Percentiles rank a stretch among this genome's conserved stretches.
These are phyloP conservation scores for Alsophila aescularia DNA, from an alignment of 2,888 invertebrate genomes.

Conservation along the genomic window DNA sequence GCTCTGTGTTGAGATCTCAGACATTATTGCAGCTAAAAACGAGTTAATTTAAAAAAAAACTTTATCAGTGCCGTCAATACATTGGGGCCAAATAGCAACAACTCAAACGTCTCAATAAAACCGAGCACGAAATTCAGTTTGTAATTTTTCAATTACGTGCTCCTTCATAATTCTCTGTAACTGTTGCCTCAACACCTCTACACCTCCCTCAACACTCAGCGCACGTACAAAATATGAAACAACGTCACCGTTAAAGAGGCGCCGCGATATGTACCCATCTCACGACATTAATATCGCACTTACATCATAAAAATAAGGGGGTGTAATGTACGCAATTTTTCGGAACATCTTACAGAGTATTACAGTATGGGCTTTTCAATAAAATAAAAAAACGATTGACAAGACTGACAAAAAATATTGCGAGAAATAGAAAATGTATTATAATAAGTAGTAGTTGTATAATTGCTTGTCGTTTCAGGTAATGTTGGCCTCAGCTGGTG, in stretches of 20 bases:
- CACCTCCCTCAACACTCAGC: slow-evolving; percentile 4
- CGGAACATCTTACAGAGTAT: slow-evolving; percentile 10
- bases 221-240: slow-evolving; percentile 30
- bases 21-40: too few species aligned
- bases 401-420: too few species aligned
- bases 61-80: too few species aligned
- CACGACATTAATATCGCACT: slow-evolving; percentile 35
- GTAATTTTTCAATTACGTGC: background rate
- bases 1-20: too few species aligned
- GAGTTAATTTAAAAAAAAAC: too few species aligned
- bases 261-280: slow-evolving; percentile 10
- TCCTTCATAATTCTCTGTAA: background rate
- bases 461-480: too few species aligned
- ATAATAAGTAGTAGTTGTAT: too few species aligned
- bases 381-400: background rate
- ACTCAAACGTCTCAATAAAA: background rate
- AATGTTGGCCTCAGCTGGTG: too few species aligned
- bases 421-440: too few species aligned
- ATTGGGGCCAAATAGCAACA: too few species aligned
- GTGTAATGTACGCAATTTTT: slow-evolving; percentile 33
- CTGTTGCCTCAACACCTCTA: background rate
- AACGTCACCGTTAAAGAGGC: slow-evolving; percentile 20
- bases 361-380: slow-evolving; percentile 3
- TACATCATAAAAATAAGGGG: slow-evolving; percentile 37
- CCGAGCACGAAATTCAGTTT: background rate